Base-by-base conservation (phyloP, 2,113 vertebrate genomes). In the Serinus canaria region DNA sequence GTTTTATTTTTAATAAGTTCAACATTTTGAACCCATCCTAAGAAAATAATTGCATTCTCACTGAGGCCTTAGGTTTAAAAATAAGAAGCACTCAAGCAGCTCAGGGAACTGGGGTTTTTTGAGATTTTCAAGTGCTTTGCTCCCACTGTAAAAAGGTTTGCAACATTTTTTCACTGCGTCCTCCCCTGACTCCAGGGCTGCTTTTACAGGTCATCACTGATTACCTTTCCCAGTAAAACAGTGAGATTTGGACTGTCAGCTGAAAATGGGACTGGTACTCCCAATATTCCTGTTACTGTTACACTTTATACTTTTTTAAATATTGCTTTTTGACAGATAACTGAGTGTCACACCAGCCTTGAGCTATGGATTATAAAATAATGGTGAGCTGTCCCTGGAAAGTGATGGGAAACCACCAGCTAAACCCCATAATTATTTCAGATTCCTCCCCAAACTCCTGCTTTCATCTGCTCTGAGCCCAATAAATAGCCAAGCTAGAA, bases 1-100 rank as follows among this genome's bases (percentile, higher is more conserved):
- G 83, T 96, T 93, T 78, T 63, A 25, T 88, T 92, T 95, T 78
- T 93, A 41, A 35, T 27, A 83, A 85, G 33, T 90, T 90, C 79
- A 90, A 55, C 59, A 12, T 83, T 95, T 89, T 93, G 75, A 89
- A 64, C 47, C 52, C 41, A 11, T 68, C n/a, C 39, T 72, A 86
- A 86, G 74, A 77, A 88, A 86, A 74, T 56, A 33, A 59, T 18
- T 37, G 52, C 64, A 11, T 78, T 89, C 49, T 81, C 56, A 49
- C 35, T 56, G 41, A 78, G n/a, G 62, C 15, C 28, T 68, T 60
- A 19, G 25, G 23, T 83, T 94, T 89, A 72, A 86, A 89, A 94
- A 56, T n/a, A 86, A 83, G 73, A 81, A 68, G 50, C 10, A 31
- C 41, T 87, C 69, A 37, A 31, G 64, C 41, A 78, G 50, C 52